Base-by-base conservation (phyloP, 2,888 invertebrate genomes). In the Spisula subtruncata region DNA sequence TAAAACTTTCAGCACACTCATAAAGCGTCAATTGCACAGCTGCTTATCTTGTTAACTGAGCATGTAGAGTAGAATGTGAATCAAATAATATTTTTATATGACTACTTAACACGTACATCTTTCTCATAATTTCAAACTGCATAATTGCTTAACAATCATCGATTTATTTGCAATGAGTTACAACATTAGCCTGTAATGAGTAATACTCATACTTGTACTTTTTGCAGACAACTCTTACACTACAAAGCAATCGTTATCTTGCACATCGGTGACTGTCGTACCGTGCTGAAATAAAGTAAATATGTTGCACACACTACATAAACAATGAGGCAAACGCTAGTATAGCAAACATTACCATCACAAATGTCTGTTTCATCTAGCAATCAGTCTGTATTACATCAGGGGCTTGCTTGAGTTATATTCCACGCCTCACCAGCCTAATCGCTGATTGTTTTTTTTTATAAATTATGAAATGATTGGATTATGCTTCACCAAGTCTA, bases 111-210 rank as follows among this genome's bases (percentile, higher is more conserved):
- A 12, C 25, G 25, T 12, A 25, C 60, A 25, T n/a, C 60, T 25
- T 25, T 66, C 60, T 25, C 10, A 25, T 25, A 66, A n/a, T 66
- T 66, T 25, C 25, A 66, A 66, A n/a, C 25, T n/a, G 25, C 5
- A 66, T 66, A 66, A 66, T 66, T 66, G n/a, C n/a, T 25, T 8
- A 60, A 60, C 6, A 66, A 66, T 66, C 60, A 66, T n/a, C 60
- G 8, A 25, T 66, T 4, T 25, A 12, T 25, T n/a, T n/a, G 6
- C 41, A 41, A 41, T 41, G 41, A 41, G 41, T 41, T 5, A 41
- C 41, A 41, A 5, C 41, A 41, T 41, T 5, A 41, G 8, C 41
- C 8, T 8, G 41, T 8, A 66, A 66, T 66, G 60, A 66, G 60
- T 66, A 66, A 66, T 25, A 66, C 25, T 4, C 25, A 66, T 66